Conservation (phyloP, 1,140 invertebrate species). For the Drosophila subpulchrella region DNA sequence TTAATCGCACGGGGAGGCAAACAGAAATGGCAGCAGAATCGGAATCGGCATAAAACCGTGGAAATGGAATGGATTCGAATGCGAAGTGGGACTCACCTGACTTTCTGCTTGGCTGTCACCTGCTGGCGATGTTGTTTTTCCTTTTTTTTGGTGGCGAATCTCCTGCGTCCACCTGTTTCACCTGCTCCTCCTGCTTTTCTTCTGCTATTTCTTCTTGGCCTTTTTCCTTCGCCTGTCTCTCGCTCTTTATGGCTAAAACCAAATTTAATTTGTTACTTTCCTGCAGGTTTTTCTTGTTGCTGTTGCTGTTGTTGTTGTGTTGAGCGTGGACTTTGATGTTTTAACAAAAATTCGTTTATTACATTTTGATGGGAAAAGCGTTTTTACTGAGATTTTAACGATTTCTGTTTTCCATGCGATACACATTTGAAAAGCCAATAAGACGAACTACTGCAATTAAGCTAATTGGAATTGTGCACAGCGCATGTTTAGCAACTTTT, state of each 20-base stretch:
- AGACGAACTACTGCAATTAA: conserved; percentile 27
- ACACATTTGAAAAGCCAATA: conserved; percentile 2
- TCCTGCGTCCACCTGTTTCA: conserved; percentile 39
- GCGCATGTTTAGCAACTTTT: conserved; percentile 49
- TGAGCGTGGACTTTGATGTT: conserved; percentile 64
- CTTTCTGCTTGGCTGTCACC: conserved; percentile 59
- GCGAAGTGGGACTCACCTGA: conserved; percentile 61
- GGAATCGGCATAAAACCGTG: conserved; percentile 19
- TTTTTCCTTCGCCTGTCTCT: conserved; percentile 34
- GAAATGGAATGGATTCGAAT: conserved; percentile 16
- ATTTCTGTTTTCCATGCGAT: conserved; percentile 1
- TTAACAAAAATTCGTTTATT: conserved; percentile 51
- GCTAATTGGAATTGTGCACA: conserved; percentile 38
- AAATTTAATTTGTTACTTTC: conserved; percentile 79
- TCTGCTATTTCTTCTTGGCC: conserved; percentile 13
- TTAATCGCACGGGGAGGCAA: conserved; percentile 69
- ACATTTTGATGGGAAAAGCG: conserved; percentile 63
- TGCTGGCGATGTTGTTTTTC: conserved; percentile 18
- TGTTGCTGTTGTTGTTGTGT: conserved; percentile 11
- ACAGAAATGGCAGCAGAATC: conserved; percentile 32
- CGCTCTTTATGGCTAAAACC: conserved; percentile 74
- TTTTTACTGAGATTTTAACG: conserved; percentile 37
- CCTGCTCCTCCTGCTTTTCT: conserved; percentile 38
- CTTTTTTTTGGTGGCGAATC: conserved; percentile 17
- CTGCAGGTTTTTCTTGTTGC: conserved; percentile 3